A percentile compares a stretch with the other conserved stretches of the same genome.
Conservation (phyloP, 2,888 invertebrate genomes). For the Cantharis flavilabris region DNA sequence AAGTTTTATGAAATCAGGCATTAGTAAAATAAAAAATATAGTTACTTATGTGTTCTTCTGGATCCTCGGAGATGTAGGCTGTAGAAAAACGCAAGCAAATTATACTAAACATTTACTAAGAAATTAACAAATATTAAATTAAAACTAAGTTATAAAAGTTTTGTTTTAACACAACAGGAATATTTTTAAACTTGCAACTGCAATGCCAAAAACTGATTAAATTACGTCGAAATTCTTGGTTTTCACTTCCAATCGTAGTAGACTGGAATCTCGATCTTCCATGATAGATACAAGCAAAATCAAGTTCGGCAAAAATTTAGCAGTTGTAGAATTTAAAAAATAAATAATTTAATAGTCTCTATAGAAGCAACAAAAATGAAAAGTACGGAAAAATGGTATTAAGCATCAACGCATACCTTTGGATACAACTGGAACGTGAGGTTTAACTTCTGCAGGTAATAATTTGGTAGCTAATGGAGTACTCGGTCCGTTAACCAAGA, state of each 20-base stretch:
- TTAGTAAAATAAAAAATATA: conserved; percentile 40
- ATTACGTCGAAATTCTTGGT: background rate
- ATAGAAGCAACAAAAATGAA: background rate
- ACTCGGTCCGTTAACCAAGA: conserved; percentile 90
- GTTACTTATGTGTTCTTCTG: conserved; percentile 50
- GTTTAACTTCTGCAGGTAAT: conserved; percentile 81
- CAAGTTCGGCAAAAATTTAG: background rate
- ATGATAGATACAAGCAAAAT: background rate
- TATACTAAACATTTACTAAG: conserved; percentile 35
- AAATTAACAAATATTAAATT: background rate
- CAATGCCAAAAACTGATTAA: background rate
- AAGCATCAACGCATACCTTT: conserved; percentile 60
- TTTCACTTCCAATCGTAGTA: background rate
- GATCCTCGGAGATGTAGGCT: conserved; percentile 50
- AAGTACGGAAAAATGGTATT: background rate
- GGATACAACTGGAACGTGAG: conserved; percentile 81
- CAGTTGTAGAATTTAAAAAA: background rate
- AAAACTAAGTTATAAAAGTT: background rate
- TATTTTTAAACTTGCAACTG: background rate
- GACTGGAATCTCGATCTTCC: background rate
- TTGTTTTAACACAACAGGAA: background rate
- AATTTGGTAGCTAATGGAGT: conserved; percentile 89
- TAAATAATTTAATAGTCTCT: background rate
- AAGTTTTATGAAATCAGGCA: no score
- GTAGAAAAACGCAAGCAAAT: conserved; percentile 47